Evolutionary conservation across 2,113 vertebrate species (phyloP), one percentile per base, ranked within the genome.

Genomic region (Mirounga angustirostris): DNA sequence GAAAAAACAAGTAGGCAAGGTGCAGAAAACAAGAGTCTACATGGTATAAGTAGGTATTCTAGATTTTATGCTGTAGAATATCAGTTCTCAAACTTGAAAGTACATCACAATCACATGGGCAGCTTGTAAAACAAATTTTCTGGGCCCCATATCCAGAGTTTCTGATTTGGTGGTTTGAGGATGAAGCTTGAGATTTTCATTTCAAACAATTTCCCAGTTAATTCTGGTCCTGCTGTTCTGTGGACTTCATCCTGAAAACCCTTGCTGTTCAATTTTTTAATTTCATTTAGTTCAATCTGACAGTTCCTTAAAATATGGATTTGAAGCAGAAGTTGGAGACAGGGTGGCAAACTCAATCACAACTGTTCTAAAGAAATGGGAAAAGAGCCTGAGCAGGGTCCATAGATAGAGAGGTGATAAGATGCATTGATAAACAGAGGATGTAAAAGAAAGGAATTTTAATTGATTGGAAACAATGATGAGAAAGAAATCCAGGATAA

Each of bases 1-100:
- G 12, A 10, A 16, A 54, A 91, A 40, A 26, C 4, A 10, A 58
- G 28, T 2, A 61, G 22, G 0, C 1, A 6, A 30, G 8, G 6
- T 36, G 2, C 16, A 30, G 22, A 36, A 86, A 94, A 22, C 13
- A 36, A 67, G 26, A 56, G 5, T 28, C 11, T 61, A 0, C 14
- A 16, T 5, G 16, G 24, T 43, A n/a, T 24, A 1, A 0, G 1
- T 11, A 14, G 7, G 8, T 69, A 50, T 12, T 18, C 24, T 74
- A 33, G 28, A 10, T 69, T 86, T 43, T 52, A 24, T 2, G 30
- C 21, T 28, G 1, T 21, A 82, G 33, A 82, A 19, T 61, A 71
- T 19, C 2, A 0, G 6, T 43, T 79, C 43, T 92, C 15, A 87
- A 43, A 50, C 5, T 26, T 78, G 28, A 46, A 22, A n/a, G 15